Conservation (phyloP, 2,888 invertebrate species). For the Netelia inedita region DNA sequence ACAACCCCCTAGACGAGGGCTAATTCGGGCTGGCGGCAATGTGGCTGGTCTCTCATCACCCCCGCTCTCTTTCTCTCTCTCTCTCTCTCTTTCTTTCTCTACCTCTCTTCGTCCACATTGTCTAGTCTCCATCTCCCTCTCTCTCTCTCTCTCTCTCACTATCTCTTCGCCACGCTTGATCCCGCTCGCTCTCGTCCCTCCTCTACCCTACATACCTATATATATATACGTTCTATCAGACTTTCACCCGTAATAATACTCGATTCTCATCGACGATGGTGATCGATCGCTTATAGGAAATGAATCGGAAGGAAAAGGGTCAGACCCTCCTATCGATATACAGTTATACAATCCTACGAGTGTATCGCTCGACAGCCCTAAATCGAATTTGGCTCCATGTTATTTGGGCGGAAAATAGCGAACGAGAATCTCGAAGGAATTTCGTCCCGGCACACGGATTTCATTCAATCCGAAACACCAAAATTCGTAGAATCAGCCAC, state of each 20-base stretch:
- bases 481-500: background rate
- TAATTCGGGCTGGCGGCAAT: conserved; percentile 53
- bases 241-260: conserved; percentile 34
- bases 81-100: conserved; percentile 13
- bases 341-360: background rate
- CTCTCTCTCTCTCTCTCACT: background rate
- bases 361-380: conserved; percentile 1
- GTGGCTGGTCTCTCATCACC: conserved; percentile 42
- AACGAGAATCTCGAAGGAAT: background rate
- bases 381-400: conserved; percentile 40
- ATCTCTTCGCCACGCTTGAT: too few relatives aligned
- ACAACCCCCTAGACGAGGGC: conserved; percentile 56
- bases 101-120: background rate
- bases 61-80: conserved; percentile 16
- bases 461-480: background rate
- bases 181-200: conserved; percentile 2
- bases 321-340: conserved; percentile 31
- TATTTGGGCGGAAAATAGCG: conserved; percentile 16
- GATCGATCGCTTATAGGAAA: conserved; percentile 57
- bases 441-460: background rate
- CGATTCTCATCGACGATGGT: conserved; percentile 41
- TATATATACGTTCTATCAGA: conserved; percentile 13
- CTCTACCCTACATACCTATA: background rate
- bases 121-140: background rate
- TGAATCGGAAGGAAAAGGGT: conserved; percentile 46